Conservation (phyloP, 2,113 vertebrate genomes). For the Phyllostomus discolor region DNA sequence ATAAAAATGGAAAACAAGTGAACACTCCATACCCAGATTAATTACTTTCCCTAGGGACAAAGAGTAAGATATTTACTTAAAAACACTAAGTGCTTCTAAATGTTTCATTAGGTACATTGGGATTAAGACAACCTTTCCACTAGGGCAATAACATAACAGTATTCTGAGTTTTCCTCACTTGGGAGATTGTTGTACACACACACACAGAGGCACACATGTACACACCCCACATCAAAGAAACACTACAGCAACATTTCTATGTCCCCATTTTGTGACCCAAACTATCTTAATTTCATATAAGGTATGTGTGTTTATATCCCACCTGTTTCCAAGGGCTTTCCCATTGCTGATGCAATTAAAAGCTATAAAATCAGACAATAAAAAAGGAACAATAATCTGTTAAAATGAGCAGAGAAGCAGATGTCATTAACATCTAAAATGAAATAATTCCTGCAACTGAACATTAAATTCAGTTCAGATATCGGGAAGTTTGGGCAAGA, state of each 20-base stretch:
- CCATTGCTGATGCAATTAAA: background rate
- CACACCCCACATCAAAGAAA: background rate
- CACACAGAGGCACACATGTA: background rate
- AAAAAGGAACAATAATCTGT: conserved; percentile 28
- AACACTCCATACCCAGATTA: conserved; percentile 64
- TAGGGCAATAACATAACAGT: conserved; percentile 60
- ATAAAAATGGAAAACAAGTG: conserved; percentile 46
- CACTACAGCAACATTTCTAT: background rate
- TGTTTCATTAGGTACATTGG: conserved; percentile 70
- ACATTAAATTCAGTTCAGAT: background rate
- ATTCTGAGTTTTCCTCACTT: conserved; percentile 48
- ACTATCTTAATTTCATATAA: background rate
- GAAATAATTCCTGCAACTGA: background rate
- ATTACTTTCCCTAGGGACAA: conserved; percentile 37
- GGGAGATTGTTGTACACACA: background rate
- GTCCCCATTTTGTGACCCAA: background rate
- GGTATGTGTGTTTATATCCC: background rate
- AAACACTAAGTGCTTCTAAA: conserved; percentile 77
- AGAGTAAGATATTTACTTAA: conserved; percentile 73
- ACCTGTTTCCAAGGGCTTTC: conserved; percentile 11
- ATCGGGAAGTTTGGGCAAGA: background rate
- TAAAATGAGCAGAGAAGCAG: conserved; percentile 5
- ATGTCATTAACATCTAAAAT: background rate
- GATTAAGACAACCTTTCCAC: conserved; percentile 57
- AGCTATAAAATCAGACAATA: conserved; percentile 33